Evolutionary conservation across 2,888 invertebrate species (phyloP).

Genomic region (Drosophila sordidula): DNA sequence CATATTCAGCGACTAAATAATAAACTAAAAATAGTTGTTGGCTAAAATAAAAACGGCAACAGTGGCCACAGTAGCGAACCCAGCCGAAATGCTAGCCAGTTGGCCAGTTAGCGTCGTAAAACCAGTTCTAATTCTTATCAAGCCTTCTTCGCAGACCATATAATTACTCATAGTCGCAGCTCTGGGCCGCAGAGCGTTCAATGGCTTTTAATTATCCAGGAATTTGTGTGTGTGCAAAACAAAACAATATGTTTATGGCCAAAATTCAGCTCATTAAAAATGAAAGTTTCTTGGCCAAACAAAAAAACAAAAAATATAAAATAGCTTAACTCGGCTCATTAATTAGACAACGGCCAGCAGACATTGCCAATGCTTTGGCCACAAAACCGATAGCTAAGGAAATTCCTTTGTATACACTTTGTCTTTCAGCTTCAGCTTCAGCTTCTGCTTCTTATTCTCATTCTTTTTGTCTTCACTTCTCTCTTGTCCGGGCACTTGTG

Average conservation of each 20-base stretch:
- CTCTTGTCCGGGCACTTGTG: conserved; percentile 20
- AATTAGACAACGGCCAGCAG: conserved; percentile 54
- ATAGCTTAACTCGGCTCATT: conserved; percentile 56
- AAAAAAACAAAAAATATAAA: conserved; percentile 1
- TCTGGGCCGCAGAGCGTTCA: conserved; percentile 51
- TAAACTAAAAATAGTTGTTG: conserved; percentile 47
- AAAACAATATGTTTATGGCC: conserved; percentile 56
- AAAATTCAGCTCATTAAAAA: conserved; percentile 71
- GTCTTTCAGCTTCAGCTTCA: not conserved
- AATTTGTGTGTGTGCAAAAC: conserved; percentile 48
- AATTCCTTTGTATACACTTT: conserved; percentile 29
- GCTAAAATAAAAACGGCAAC: conserved; percentile 2
- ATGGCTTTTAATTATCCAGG: conserved; percentile 73
- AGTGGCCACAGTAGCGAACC: conserved; percentile 8
- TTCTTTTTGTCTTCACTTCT: conserved; percentile 2
- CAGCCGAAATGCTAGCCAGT: conserved; percentile 9
- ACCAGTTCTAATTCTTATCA: conserved; percentile 78
- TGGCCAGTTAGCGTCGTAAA: conserved; percentile 30
- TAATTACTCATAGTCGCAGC: conserved; percentile 66
- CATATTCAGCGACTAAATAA: conserved; percentile 13
- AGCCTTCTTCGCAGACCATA: conserved; percentile 67
- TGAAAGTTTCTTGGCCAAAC: conserved; percentile 63
- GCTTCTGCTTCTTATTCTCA: conserved; percentile 5
- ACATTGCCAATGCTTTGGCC: not conserved
- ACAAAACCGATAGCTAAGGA: conserved; percentile 30